Evolutionary conservation across 2,113 vertebrate species (phyloP).

Genomic region (Lepisosteus oculatus): DNA sequence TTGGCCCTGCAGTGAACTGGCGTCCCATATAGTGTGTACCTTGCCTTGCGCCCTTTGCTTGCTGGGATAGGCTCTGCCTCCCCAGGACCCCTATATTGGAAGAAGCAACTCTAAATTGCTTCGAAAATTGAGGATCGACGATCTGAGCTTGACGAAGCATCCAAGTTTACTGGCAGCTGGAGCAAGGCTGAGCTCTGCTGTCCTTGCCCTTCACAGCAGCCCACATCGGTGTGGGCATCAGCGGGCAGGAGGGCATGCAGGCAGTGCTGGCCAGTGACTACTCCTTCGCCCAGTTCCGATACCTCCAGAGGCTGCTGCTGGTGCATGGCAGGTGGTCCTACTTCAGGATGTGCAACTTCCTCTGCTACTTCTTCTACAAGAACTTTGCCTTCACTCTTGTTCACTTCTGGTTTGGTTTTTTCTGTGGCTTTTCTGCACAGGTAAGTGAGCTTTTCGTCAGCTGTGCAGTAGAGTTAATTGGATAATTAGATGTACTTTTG

Average conservation of each 20-base stretch:
- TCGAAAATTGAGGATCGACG: too few species aligned
- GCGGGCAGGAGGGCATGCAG: conserved; percentile 74
- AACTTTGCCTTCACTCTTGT: conserved; percentile 77
- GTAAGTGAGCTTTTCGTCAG: conserved; percentile 37
- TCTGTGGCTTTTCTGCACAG: conserved; percentile 79
- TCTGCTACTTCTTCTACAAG: conserved; percentile 82
- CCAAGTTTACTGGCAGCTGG: too few species aligned
- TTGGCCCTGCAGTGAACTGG: too few species aligned
- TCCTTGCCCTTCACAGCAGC: conserved; percentile 55
- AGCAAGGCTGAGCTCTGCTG: background rate
- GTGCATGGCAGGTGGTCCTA: conserved; percentile 76
- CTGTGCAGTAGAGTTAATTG: too few species aligned
- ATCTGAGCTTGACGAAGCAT: too few species aligned
- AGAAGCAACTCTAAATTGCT: too few species aligned
- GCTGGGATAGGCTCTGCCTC: too few species aligned
- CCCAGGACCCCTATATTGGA: too few species aligned
- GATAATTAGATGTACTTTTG: too few species aligned
- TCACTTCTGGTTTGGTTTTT: conserved; percentile 80
- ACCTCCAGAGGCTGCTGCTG: conserved; percentile 71
- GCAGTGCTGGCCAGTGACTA: conserved; percentile 74
- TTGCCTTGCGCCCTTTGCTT: too few species aligned
- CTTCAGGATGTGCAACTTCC: conserved; percentile 76
- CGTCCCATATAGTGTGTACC: too few species aligned
- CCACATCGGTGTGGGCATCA: conserved; percentile 73
- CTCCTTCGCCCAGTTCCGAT: conserved; percentile 73